Base-by-base conservation (phyloP, 2,113 vertebrate species). In the Otus sunia region DNA sequence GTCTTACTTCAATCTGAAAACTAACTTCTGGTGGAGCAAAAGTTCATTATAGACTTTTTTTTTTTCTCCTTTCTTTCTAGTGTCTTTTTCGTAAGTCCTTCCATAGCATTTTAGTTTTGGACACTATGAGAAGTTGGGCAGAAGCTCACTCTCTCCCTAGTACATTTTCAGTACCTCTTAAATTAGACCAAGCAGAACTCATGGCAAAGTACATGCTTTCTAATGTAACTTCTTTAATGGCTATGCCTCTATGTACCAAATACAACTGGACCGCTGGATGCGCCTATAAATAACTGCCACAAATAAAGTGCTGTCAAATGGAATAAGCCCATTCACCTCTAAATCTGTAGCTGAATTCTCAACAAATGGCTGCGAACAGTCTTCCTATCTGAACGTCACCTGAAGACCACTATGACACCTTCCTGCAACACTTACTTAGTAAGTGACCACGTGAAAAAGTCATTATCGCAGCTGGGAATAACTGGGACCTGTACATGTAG, bases 281-380 rank as follows among this genome's bases (percentile, higher is more conserved):
- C 9, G 78, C 9, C 22, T 68, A 50, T 4, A 69, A 86, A n/a
- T 80, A 91, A 74, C 0, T 56, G 49, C 59, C 62, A 32, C 34
- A 15, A 39, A 75, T 21, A 10, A 75, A 55, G 45, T 6, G 20
- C 14, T 50, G n/a, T 22, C 37, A 56, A 58, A 81, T 6, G 53
- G 27, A 91, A 0, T 43, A 39, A 72, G 18, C 49, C 7, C 23
- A 59, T 56, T 43, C 37, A 58, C 19, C 7, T 41, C 59, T 63
- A 52, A 73, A 75, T 25, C 59, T 0, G 0, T 1, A 43, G 50
- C 43, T 69, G 67, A 87, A 68, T 50, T 6, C 47, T 58, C 77
- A 77, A 7, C 23, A 30, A 71, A 72, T 0, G 2, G 18, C 76
- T 67, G 23, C 75, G 22, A 62, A 55, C 0, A 62, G 43, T 7